Percentiles rank a stretch among this genome's conserved stretches.
Evolutionary conservation across 2,888 invertebrate genomes (phyloP).

Genomic region (Copidosoma aretas): DNA sequence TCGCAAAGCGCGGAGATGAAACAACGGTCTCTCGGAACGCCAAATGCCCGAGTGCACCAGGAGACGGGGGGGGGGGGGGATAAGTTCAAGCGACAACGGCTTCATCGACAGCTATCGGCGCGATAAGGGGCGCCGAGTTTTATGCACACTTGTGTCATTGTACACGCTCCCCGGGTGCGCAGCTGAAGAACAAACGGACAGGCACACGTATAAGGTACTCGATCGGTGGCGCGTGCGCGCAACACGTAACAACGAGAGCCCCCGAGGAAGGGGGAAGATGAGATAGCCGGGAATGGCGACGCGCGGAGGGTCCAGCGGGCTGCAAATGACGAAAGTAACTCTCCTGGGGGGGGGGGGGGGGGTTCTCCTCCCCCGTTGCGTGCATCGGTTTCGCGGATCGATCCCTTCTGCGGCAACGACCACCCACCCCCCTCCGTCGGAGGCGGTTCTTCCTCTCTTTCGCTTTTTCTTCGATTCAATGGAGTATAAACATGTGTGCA

Average conservation of each 20-base stretch:
- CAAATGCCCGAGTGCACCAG: too few species aligned
- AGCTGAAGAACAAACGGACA: too few species aligned
- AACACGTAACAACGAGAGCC: neutral
- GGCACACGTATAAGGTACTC: neutral
- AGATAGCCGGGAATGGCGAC: conserved; percentile 5
- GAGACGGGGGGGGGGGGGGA: too few species aligned
- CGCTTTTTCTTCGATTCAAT: too few species aligned
- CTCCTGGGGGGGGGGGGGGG: neutral
- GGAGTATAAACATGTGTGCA: too few species aligned
- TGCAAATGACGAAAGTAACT: neutral
- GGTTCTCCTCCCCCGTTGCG: conserved; percentile 11
- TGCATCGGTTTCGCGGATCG: neutral
- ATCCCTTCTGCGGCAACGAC: too few species aligned
- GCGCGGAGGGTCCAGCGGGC: neutral
- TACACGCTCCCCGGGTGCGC: too few species aligned
- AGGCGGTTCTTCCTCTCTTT: too few species aligned
- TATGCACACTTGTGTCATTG: neutral
- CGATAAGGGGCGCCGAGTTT: conserved; percentile 13
- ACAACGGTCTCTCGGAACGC: too few species aligned
- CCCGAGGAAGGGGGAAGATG: neutral
- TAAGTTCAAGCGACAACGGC: conserved; percentile 19
- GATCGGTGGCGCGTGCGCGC: too few species aligned
- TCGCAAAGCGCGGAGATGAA: too few species aligned
- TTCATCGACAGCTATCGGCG: conserved; percentile 15
- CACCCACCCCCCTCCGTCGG: too few species aligned